phyloP scores from a whole-genome alignment of 2,797 vertebrate species.

The Tapirus indicus region DNA sequence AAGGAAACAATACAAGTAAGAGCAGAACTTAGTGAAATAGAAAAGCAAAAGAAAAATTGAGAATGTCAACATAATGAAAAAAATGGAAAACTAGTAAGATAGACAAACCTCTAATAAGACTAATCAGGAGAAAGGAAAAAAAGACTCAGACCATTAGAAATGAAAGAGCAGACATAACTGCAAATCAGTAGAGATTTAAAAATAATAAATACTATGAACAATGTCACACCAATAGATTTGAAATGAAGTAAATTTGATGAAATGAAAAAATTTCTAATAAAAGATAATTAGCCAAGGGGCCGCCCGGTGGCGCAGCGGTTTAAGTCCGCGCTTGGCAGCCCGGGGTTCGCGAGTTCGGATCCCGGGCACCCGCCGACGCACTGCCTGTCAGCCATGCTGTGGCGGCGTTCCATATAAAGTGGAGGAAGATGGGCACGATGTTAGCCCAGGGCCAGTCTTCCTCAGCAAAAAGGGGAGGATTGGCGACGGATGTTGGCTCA shows the following conservation, averaged over 20 bases:
- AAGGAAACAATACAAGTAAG: not conserved
- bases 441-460: too few relatives aligned
- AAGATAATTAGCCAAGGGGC: not conserved
- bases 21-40: not conserved
- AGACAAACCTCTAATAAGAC: not conserved
- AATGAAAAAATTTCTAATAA: not conserved
- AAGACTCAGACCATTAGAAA: not conserved
- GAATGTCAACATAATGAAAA: not conserved
- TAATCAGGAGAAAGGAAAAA: not conserved
- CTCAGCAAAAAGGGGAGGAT: too few relatives aligned
- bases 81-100: not conserved
- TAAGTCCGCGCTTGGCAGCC: too few relatives aligned
- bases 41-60: constrained; percentile 12
- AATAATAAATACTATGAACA: not conserved
- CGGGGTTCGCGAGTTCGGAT: too few relatives aligned
- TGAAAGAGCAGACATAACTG: not conserved
- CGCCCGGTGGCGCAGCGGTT: too few relatives aligned
- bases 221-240: not conserved
- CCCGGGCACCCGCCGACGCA: too few relatives aligned
- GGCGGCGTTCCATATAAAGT: too few relatives aligned
- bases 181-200: not conserved
- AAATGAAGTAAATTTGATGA: not conserved
- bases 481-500: too few relatives aligned
- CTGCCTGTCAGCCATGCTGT: too few relatives aligned
- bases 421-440: too few relatives aligned